Evolutionary conservation across 2,113 vertebrate genomes (phyloP), one percentile per base, ranked within the genome.

Genomic region (Odontophorus gujanensis): DNA sequence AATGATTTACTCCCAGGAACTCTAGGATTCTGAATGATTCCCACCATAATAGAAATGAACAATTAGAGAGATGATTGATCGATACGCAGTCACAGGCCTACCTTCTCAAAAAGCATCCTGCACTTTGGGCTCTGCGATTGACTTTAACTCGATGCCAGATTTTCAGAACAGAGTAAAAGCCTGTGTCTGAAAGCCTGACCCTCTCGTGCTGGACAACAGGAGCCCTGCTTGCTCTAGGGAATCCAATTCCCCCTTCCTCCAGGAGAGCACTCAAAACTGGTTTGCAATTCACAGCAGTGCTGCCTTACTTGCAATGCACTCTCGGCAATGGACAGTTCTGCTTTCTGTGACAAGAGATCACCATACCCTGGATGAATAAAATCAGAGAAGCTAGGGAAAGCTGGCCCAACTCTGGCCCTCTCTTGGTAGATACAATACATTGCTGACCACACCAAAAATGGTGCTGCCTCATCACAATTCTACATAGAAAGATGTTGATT

Each of bases 1-100:
- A 97, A 90, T 94, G 92, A 97, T 97, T 97, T 95, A 96, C 94
- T 97, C 96, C 69, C 61, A 94, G 90, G 87, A 94, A 97, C 93
- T 95, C 91, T 16, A 95, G 90, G 95, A 97, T 95, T 96, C 96
- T 81, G 93, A 96, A 92, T 88, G 91, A 95, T 97, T 91, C 93
- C 94, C 53, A 88, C 94, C 73, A 62, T 92, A 95, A 95, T 86
- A 96, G 94, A 95, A 97, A 93, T 28, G 93, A 94, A 95, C 93
- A 95, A 97, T 97, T 94, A 97, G 93, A 96, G 96, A 91, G 92
- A 95, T 88, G 95, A 95, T 93, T 92, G 95, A 95, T 95, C 91
- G 62, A 97, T 97, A 87, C 0, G 0, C 82, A 96, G 82, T 59
- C 57, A 67, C 80, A 45, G 73, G 75, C 65, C 76, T 65, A 82